Evolutionary conservation across 2,888 invertebrate genomes (phyloP), one percentile per base, ranked within the genome.

Genomic region (Crioceris asparagi): DNA sequence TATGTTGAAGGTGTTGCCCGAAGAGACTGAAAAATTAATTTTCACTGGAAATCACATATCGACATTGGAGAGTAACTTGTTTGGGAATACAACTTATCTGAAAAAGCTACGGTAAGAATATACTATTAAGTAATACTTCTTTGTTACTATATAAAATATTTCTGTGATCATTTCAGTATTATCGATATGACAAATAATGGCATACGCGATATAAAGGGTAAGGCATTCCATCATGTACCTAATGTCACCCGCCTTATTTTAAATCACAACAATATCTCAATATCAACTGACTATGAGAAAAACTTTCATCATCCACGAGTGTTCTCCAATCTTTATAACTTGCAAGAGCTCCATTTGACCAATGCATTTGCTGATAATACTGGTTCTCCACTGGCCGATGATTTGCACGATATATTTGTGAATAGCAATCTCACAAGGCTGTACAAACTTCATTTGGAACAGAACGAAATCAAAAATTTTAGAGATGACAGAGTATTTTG

Each of bases 101-200:
- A 44, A 33, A 71, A 17, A 72, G 32, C 32, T 44, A 12, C 41
- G 39, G 44, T 41, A 41, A 3, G 26, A 29, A 18, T 3, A 25
- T 25, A 6, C 6, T 25, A 4, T 25, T n/a, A 25, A 6, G 25
- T 3, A 25, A 25, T 4, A 12, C 3, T 25, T n/a, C 6, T 25
- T 25, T 25, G 12, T 3, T 25, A 4, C 12, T 25, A 3, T 4
- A 12, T 4, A 25, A 4, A 6, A 4, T 25, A 4, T 11, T 4
- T 4, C 12, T 25, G 25, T 3, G 3, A 25, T 6, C 25, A 17
- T 70, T 77, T 40, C 31, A 69, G 69, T 43, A 69, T 77, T 3
- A 75, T 83, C 29, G 83, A 84, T 52, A 77, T 84, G 77, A 79
- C 78, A 43, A 77, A 72, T 54, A 84, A 84, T 57, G 69, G 72